Evolutionary conservation across 2,113 vertebrate species (phyloP), one percentile per base, ranked within the genome.

Genomic region (Pedetes capensis): DNA sequence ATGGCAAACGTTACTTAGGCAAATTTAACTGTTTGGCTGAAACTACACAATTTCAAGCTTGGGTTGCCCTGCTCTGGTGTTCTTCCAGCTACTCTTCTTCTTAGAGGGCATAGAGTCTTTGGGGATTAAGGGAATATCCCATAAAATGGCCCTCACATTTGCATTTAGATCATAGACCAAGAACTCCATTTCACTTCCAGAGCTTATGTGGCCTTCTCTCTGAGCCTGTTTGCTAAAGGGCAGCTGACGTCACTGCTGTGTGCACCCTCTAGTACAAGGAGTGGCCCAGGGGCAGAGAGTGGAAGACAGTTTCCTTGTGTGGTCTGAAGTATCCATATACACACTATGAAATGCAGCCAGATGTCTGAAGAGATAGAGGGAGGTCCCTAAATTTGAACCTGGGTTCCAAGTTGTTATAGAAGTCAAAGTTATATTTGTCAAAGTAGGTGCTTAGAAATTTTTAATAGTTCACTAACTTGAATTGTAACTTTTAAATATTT

Each of bases 1-100:
- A 64, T 89, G 94, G 93, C 97, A 97, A 93, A 20, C 76, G 92
- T 81, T 59, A 75, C 94, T 83, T n/a, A 83, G 63, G 74, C 64
- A 89, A 97, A 96, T 66, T 44, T 89, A 95, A 81, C 91, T 34
- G 39, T 78, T 92, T 68, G 89, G 69, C 87, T 74, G 34, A 68
- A 94, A 92, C 34, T 66, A 44, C 11, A 20, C 25, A 2, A 29
- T 81, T 59, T 66, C 55, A 87, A 79, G 64, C 51, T 74, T 76
- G 51, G 66, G 16, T 95, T 34, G 66, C 4, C 83, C 27, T 13
- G n/a, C 39, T 49, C 47, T 22, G 18, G 6, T 57, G 42, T 49
- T 79, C 64, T 69, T 51, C 42, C 5, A 32, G 29, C 9, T 53
- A 71, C 1, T 57, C 4, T 68, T 53, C 64, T 82, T 20, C n/a